Evolutionary conservation across 1,140 invertebrate species (phyloP).

Genomic region (Leguminivora glycinivorella): DNA sequence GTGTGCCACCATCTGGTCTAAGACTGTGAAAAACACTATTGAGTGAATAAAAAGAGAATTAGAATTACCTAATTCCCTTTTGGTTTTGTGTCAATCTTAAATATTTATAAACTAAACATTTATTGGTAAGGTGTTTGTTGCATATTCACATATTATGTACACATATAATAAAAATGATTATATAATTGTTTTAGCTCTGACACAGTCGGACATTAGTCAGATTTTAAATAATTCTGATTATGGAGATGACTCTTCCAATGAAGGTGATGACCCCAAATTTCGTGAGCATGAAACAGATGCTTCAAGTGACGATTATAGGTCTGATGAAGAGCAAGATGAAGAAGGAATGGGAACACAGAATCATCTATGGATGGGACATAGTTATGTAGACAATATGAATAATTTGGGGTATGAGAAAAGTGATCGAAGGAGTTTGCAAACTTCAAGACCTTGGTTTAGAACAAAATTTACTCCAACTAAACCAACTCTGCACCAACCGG

Average conservation of each 20-base stretch:
- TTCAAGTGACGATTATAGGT: neutral
- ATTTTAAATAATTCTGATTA: constrained; percentile 9
- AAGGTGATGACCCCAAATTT: neutral
- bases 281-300: constrained; percentile 4
- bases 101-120: too few species aligned
- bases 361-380: neutral
- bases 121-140: too few species aligned
- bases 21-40: too few species aligned
- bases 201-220: neutral
- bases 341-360: neutral
- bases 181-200: neutral
- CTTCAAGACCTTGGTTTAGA: neutral
- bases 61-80: too few species aligned
- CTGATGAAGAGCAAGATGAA: neutral
- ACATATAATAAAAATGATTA: constrained; percentile 61
- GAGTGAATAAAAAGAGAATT: too few species aligned
- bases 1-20: too few species aligned
- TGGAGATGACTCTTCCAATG: neutral
- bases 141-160: too few species aligned
- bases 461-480: neutral
- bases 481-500: neutral
- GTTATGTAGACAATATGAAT: neutral
- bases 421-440: neutral
- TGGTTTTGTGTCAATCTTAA: too few species aligned
- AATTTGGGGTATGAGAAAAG: neutral